phyloP scores from a whole-genome alignment of 2,888 invertebrate species.

The Himalopsyche kuldschensis region DNA sequence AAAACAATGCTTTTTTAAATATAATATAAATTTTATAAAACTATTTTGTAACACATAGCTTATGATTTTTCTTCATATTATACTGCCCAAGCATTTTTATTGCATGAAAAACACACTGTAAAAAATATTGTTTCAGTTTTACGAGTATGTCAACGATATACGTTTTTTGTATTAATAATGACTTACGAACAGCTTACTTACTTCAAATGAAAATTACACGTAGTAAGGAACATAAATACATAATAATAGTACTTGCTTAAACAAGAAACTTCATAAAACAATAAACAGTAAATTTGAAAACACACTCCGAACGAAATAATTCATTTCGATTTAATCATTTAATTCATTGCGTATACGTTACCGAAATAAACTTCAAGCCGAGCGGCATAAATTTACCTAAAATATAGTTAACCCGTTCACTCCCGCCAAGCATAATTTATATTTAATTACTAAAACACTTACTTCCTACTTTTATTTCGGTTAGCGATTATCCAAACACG shows the following conservation, averaged over 20 bases:
- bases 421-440: neutral
- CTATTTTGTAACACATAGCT: too few species aligned
- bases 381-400: neutral
- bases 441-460: neutral
- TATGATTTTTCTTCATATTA: too few species aligned
- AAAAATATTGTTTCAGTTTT: too few species aligned
- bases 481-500: too few species aligned
- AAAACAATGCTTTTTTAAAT: too few species aligned
- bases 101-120: too few species aligned
- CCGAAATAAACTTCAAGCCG: neutral
- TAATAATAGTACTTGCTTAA: neutral
- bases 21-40: too few species aligned
- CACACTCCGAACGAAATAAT: neutral
- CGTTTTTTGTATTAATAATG: neutral
- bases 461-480: too few species aligned
- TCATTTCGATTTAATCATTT: neutral
- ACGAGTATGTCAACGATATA: too few species aligned
- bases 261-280: neutral
- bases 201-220: neutral
- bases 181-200: neutral
- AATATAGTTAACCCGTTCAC: neutral
- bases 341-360: neutral
- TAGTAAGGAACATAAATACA: neutral
- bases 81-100: too few species aligned
- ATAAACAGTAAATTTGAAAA: neutral